Evolutionary conservation across 2,797 vertebrate species (phyloP).

Genomic region (Enteromius radiatus): DNA sequence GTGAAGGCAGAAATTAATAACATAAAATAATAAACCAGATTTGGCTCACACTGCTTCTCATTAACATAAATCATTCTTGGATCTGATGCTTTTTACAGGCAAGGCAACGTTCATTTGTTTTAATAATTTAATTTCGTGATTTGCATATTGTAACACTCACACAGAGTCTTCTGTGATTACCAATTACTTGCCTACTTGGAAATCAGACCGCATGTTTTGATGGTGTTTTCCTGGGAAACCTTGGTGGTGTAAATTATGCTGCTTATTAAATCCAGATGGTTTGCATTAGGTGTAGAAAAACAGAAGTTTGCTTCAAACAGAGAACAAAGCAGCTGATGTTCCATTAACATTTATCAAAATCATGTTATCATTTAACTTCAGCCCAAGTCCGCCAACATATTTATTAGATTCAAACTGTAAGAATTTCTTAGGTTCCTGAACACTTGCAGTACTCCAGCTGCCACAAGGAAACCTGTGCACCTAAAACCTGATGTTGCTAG

Average conservation of each 20-base stretch:
- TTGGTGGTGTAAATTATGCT: slow-evolving; percentile 5
- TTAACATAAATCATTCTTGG: not conserved
- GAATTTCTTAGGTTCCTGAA: not conserved
- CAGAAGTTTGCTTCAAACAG: not conserved
- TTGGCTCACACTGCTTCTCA: slow-evolving; percentile 6
- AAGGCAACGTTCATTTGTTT: not conserved
- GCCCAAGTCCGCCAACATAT: not conserved
- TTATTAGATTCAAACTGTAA: not conserved
- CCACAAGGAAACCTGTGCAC: not conserved
- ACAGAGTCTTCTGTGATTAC: slow-evolving; percentile 29
- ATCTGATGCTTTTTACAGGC: not conserved
- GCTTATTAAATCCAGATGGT: slow-evolving; percentile 14
- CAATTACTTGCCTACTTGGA: not conserved
- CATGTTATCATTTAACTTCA: not conserved
- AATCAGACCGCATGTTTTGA: not conserved
- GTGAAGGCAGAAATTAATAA: not conserved
- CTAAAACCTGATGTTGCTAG: too few species aligned
- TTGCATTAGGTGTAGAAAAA: slow-evolving; percentile 1
- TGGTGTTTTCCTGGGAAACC: not conserved
- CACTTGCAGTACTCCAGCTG: not conserved
- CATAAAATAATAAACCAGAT: not conserved
- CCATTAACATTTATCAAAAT: not conserved
- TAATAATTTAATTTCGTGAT: not conserved
- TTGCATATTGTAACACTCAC: slow-evolving; percentile 51
- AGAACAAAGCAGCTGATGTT: not conserved